Evolutionary conservation across 1,140 invertebrate species (phyloP).

Genomic region (Drosophila orena): DNA sequence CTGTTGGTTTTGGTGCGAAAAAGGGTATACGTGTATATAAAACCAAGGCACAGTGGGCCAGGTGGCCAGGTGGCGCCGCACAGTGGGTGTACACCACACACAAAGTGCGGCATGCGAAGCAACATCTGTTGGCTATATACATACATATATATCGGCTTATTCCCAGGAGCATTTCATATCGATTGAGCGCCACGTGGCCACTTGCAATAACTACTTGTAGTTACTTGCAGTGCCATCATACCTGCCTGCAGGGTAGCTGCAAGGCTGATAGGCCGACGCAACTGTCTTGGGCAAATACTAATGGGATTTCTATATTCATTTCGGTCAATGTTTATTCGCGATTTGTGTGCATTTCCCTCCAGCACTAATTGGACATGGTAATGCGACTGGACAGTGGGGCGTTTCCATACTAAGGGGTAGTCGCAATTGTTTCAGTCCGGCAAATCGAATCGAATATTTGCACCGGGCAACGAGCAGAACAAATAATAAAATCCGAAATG

Average conservation of each 20-base stretch:
- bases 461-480: conserved; percentile 2
- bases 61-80: background rate
- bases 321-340: conserved; percentile 15
- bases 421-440: conserved; percentile 25
- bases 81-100: background rate
- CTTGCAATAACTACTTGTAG: background rate
- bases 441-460: conserved; percentile 30
- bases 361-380: conserved; percentile 16
- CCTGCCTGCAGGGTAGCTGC: background rate
- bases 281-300: conserved; percentile 1
- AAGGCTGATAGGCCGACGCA: background rate
- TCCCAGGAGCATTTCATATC: conserved; percentile 2
- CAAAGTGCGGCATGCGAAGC: conserved; percentile 2
- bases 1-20: background rate
- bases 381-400: background rate
- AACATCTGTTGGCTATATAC: conserved; percentile 1
- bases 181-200: background rate
- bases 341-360: conserved; percentile 8
- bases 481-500: conserved; percentile 8
- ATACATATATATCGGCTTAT: background rate
- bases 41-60: conserved; percentile 2
- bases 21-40: background rate
- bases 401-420: background rate
- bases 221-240: background rate
- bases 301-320: conserved; percentile 10